A percentile compares a stretch with the other conserved stretches of the same genome.
Conservation (phyloP, 2,888 invertebrate genomes). For the Schizaphis graminum region DNA sequence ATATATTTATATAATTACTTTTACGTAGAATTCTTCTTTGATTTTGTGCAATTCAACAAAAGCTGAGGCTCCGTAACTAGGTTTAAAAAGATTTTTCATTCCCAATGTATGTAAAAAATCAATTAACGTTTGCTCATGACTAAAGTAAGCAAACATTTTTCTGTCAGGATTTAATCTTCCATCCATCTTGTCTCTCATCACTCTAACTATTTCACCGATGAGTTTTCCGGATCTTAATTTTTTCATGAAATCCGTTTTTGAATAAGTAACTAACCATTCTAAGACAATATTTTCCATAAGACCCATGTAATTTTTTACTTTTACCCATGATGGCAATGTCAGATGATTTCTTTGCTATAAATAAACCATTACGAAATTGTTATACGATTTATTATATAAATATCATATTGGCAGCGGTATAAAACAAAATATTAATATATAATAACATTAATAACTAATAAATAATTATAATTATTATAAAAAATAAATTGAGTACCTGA, state of each 20-base stretch:
- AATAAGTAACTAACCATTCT: conserved; percentile 57
- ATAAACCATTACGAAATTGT: conserved; percentile 54
- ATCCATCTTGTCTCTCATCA: conserved; percentile 65
- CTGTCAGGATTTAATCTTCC: conserved; percentile 69
- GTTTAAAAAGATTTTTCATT: conserved; percentile 78
- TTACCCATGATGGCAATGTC: conserved; percentile 62
- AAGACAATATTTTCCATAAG: conserved; percentile 57
- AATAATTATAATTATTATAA: conserved; percentile 40
- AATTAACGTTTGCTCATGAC: conserved; percentile 82
- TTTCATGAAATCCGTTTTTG: conserved; percentile 59
- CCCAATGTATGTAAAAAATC: conserved; percentile 77
- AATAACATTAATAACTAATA: neutral
- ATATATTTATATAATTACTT: conserved; percentile 70
- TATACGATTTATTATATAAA: conserved; percentile 22
- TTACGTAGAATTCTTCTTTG: conserved; percentile 73
- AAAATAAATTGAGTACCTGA: conserved; percentile 72
- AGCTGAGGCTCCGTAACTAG: conserved; percentile 77
- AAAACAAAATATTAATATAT: neutral
- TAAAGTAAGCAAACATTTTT: conserved; percentile 78
- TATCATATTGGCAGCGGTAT: neutral
- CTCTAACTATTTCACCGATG: conserved; percentile 67
- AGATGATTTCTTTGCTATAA: conserved; percentile 64
- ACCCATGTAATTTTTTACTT: conserved; percentile 55
- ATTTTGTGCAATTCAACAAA: conserved; percentile 78
- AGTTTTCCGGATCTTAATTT: conserved; percentile 67